Evolutionary conservation across 2,113 vertebrate species (phyloP).

Genomic region (Castor canadensis): DNA sequence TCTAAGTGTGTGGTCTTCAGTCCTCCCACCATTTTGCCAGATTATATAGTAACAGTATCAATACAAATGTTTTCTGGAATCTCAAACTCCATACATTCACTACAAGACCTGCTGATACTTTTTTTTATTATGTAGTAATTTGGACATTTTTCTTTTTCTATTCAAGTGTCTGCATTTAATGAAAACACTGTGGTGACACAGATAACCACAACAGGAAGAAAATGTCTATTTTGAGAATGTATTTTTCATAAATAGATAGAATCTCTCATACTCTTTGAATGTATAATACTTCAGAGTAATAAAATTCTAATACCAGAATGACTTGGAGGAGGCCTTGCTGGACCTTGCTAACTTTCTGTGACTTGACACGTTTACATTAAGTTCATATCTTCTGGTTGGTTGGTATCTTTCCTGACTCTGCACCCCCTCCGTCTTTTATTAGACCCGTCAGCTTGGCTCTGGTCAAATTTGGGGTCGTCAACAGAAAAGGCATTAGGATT

Average conservation of each 20-base stretch:
- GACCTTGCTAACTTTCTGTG: not conserved
- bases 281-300: not conserved
- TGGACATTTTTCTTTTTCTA: conserved; percentile 10
- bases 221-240: not conserved
- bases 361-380: not conserved
- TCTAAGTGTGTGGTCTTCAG: not conserved
- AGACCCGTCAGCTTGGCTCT: not conserved
- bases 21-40: not conserved
- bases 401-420: not conserved
- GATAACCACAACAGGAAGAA: not conserved
- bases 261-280: conserved; percentile 26
- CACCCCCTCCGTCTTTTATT: not conserved
- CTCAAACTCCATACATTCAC: not conserved
- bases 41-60: not conserved
- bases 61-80: not conserved
- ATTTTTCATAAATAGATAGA: conserved; percentile 7
- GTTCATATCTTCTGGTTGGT: not conserved
- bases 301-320: conserved; percentile 18
- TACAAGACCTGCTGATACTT: conserved; percentile 18
- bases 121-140: conserved; percentile 17
- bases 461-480: not conserved
- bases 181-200: not conserved
- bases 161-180: not conserved
- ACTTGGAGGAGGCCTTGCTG: not conserved
- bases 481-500: not conserved